phyloP scores from a whole-genome alignment of 2,113 vertebrate species.

The Ammodytes dubius region DNA sequence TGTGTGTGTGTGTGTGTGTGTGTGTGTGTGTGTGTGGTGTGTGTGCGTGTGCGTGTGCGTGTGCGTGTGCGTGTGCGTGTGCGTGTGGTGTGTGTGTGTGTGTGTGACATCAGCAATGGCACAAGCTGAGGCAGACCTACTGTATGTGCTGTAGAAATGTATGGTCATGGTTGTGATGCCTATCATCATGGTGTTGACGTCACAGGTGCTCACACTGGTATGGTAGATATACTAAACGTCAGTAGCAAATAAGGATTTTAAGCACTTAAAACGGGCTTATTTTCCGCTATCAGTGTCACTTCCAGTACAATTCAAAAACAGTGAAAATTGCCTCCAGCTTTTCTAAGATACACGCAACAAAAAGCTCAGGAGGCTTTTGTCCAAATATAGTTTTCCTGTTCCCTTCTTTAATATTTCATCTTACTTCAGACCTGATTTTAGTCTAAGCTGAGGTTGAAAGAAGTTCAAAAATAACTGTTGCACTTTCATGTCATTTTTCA shows the following conservation, averaged over 20 bases:
- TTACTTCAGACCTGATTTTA: constrained; percentile 9
- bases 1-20: too few species aligned
- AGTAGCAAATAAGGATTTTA: background rate
- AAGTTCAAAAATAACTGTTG: background rate
- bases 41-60: too few species aligned
- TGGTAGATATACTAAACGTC: background rate
- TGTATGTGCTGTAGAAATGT: constrained; percentile 11
- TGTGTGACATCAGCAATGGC: too few species aligned
- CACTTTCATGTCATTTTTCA: background rate
- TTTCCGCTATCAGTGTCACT: background rate
- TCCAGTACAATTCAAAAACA: background rate
- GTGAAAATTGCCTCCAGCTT: background rate
- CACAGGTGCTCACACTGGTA: background rate
- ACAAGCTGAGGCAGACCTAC: constrained; percentile 36
- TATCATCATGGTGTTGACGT: background rate
- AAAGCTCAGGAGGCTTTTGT: background rate
- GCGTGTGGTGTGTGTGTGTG: too few species aligned
- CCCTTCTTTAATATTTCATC: background rate
- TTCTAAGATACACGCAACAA: background rate
- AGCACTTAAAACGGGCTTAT: background rate
- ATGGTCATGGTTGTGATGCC: background rate
- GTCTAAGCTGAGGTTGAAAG: background rate
- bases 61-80: too few species aligned
- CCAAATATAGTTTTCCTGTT: background rate
- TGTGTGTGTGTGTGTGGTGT: too few species aligned